phyloP scores from a whole-genome alignment of 2,888 invertebrate species.

The Pycnomerus fuliginosus region DNA sequence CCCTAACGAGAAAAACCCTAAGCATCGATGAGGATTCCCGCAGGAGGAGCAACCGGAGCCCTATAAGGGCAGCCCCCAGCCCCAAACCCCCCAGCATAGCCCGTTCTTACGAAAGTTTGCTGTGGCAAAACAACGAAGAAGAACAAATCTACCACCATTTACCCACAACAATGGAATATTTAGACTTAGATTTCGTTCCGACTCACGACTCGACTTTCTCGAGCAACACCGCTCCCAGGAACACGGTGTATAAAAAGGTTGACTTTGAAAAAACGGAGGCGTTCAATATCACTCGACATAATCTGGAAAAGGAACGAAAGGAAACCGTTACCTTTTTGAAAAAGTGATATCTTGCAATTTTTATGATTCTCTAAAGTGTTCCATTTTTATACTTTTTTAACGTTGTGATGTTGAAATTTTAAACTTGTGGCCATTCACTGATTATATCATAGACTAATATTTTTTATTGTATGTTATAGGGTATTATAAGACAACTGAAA shows the following conservation, averaged over 20 bases:
- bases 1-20: not conserved
- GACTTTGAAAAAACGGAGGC: conserved; percentile 94
- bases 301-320: conserved; percentile 69
- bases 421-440: conserved; percentile 28
- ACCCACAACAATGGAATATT: conserved; percentile 66
- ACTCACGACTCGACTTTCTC: conserved; percentile 14
- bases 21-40: not conserved
- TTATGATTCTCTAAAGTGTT: conserved; percentile 8
- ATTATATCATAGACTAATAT: conserved; percentile 30
- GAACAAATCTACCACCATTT: conserved; percentile 38
- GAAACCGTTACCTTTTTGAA: conserved; percentile 44
- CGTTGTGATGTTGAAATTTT: conserved; percentile 23
- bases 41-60: conserved; percentile 41
- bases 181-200: conserved; percentile 77
- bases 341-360: conserved; percentile 33
- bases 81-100: conserved; percentile 53
- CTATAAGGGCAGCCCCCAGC: conserved; percentile 56
- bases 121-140: conserved; percentile 30
- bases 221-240: conserved; percentile 45
- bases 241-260: conserved; percentile 83
- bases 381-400: conserved; percentile 16
- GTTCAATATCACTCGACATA: conserved; percentile 81
- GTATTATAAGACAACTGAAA: conserved; percentile 30
- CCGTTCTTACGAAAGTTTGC: conserved; percentile 46
- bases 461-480: conserved; percentile 34